These are phyloP conservation scores for Apoda limacodes DNA, from an alignment of 2,888 invertebrate genomes.

Conservation along the genomic window DNA sequence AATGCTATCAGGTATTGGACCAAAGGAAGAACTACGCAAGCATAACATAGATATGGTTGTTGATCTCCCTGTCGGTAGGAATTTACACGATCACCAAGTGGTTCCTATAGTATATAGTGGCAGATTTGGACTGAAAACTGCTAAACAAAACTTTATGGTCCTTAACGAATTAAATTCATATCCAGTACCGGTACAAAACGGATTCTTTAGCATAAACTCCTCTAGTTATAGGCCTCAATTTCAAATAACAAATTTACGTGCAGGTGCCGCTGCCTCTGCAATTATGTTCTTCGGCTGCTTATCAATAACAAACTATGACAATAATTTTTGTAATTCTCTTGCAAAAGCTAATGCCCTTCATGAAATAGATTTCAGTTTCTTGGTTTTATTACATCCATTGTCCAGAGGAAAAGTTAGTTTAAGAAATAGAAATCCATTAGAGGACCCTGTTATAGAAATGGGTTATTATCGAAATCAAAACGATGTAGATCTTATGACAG, in stretches of 20 bases:
- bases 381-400: slow-evolving; percentile 39
- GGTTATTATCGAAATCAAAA: slow-evolving; percentile 37
- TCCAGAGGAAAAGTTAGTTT: slow-evolving; percentile 44
- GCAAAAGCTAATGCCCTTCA: slow-evolving; percentile 31
- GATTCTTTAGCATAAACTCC: slow-evolving; percentile 32
- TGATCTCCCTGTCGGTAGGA: slow-evolving; percentile 49
- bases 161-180: slow-evolving; percentile 23
- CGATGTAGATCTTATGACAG: slow-evolving; percentile 30
- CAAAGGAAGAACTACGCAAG: slow-evolving; percentile 30
- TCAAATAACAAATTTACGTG: slow-evolving; percentile 40
- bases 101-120: slow-evolving; percentile 35
- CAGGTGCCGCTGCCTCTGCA: slow-evolving; percentile 38
- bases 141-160: slow-evolving; percentile 22
- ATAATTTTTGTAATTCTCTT: slow-evolving; percentile 29
- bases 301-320: slow-evolving; percentile 26
- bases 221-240: slow-evolving; percentile 32
- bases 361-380: slow-evolving; percentile 30
- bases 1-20: slow-evolving; percentile 52
- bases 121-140: slow-evolving; percentile 27
- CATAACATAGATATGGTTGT: slow-evolving; percentile 31
- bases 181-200: slow-evolving; percentile 38
- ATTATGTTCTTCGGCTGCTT: slow-evolving; percentile 28
- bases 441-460: slow-evolving; percentile 40
- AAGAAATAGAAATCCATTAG: slow-evolving; percentile 35
- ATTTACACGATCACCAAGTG: slow-evolving; percentile 44